Evolutionary conservation across 2,888 invertebrate genomes (phyloP).

Genomic region (Stegana nigrithorax): DNA sequence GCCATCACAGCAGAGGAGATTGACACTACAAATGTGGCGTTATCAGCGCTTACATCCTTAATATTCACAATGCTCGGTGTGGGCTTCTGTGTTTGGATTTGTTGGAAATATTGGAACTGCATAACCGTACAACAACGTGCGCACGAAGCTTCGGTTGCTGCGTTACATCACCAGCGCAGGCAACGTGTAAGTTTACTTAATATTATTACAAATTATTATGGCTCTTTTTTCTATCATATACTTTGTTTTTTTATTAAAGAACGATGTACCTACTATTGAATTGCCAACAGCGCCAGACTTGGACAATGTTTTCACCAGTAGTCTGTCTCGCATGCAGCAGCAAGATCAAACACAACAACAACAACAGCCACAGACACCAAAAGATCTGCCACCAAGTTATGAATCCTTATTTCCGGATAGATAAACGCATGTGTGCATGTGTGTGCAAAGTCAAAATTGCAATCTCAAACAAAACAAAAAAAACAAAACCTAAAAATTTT

Average conservation of each 20-base stretch:
- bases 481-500: slow-evolving; percentile 1
- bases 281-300: slow-evolving; percentile 49
- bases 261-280: slow-evolving; percentile 61
- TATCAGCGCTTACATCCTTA: slow-evolving; percentile 65
- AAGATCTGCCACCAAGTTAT: slow-evolving; percentile 67
- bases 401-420: slow-evolving; percentile 66
- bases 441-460: slow-evolving; percentile 7
- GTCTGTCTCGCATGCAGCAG: slow-evolving; percentile 39
- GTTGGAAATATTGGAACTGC: slow-evolving; percentile 68
- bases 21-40: slow-evolving; percentile 62
- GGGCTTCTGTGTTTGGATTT: slow-evolving; percentile 65
- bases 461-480: neutral
- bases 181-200: slow-evolving; percentile 37
- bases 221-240: neutral
- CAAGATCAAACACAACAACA: slow-evolving; percentile 41
- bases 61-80: slow-evolving; percentile 67
- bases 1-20: slow-evolving; percentile 52
- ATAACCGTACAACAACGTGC: slow-evolving; percentile 65
- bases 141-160: slow-evolving; percentile 61
- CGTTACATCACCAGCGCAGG: slow-evolving; percentile 43
- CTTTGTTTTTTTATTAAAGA: slow-evolving; percentile 19
- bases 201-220: neutral
- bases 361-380: slow-evolving; percentile 57
- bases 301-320: slow-evolving; percentile 37
- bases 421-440: slow-evolving; percentile 52